Evolutionary conservation across 1,140 invertebrate species (phyloP).

Genomic region (Drosophila funebris): DNA sequence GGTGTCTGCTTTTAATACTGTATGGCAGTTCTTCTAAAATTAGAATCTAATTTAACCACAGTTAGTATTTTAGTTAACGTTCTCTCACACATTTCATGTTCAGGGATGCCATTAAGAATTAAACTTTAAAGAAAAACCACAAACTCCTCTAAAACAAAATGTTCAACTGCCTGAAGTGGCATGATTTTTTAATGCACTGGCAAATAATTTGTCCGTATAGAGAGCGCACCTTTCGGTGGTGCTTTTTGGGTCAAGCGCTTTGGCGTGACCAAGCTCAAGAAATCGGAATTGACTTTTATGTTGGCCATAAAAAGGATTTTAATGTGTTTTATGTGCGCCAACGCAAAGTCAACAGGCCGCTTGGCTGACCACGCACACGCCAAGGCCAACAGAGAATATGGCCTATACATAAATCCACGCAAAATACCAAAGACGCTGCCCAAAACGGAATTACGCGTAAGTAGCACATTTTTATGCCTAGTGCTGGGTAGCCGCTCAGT

Average conservation of each 20-base stretch:
- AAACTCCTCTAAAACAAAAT: slow-evolving; percentile 3
- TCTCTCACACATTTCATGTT: slow-evolving; percentile 7
- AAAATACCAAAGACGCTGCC: slow-evolving; percentile 19
- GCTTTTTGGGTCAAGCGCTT: slow-evolving; percentile 31
- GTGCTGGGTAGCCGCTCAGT: slow-evolving; percentile 8
- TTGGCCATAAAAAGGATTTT: slow-evolving; percentile 71
- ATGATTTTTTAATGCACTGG: slow-evolving; percentile 36
- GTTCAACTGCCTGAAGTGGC: background rate
- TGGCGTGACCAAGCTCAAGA: slow-evolving; percentile 17
- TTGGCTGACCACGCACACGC: slow-evolving; percentile 20
- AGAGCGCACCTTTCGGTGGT: background rate
- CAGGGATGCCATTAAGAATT: slow-evolving; percentile 5
- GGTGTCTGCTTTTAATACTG: too few relatives aligned
- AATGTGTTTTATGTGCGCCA: slow-evolving; percentile 68
- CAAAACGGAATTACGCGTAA: slow-evolving; percentile 65
- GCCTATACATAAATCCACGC: slow-evolving; percentile 65
- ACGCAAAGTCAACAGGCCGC: slow-evolving; percentile 36
- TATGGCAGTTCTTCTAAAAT: background rate
- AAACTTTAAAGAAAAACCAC: too few relatives aligned
- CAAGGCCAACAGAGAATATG: slow-evolving; percentile 18
- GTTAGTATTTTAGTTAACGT: background rate
- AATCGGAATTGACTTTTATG: slow-evolving; percentile 77
- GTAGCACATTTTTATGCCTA: slow-evolving; percentile 38
- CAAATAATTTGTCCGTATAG: slow-evolving; percentile 25
- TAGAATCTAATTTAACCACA: background rate